These are phyloP conservation scores for Eurytoma adleriae DNA, from an alignment of 2,888 invertebrate genomes.

Conservation along the genomic window DNA sequence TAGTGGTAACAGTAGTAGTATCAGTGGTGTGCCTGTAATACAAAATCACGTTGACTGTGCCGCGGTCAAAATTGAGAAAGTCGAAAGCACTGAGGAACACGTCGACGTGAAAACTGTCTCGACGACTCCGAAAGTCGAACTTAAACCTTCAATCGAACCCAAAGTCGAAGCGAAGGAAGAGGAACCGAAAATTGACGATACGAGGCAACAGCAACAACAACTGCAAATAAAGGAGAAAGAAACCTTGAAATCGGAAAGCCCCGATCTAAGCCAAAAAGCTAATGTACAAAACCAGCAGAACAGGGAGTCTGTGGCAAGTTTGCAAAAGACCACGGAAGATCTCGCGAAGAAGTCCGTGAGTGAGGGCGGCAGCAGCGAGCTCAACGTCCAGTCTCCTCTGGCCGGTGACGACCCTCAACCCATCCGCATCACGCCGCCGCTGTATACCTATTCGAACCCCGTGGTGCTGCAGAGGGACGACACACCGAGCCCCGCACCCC, in stretches of 20 bases:
- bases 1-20: constrained; percentile 58
- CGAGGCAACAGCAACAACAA: constrained; percentile 60
- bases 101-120: background rate
- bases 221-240: constrained; percentile 54
- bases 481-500: constrained; percentile 75
- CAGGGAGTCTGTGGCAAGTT: constrained; percentile 59
- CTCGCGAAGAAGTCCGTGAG: constrained; percentile 67
- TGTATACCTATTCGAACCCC: constrained; percentile 87
- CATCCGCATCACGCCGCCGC: constrained; percentile 84
- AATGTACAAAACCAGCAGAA: constrained; percentile 67
- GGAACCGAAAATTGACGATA: constrained; percentile 61
- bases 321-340: constrained; percentile 68
- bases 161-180: constrained; percentile 50
- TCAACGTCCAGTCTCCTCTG: constrained; percentile 69
- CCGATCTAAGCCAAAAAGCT: constrained; percentile 69
- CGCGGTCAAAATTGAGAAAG: constrained; percentile 63
- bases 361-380: constrained; percentile 59
- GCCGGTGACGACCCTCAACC: constrained; percentile 81
- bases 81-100: constrained; percentile 37
- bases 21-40: constrained; percentile 70
- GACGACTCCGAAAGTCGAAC: constrained; percentile 44
- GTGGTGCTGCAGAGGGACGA: constrained; percentile 79
- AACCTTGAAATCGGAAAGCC: constrained; percentile 26
- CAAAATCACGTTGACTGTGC: constrained; percentile 69
- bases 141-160: constrained; percentile 44